Conservation (phyloP, 2,113 vertebrate species). For the Scatophagus argus region DNA sequence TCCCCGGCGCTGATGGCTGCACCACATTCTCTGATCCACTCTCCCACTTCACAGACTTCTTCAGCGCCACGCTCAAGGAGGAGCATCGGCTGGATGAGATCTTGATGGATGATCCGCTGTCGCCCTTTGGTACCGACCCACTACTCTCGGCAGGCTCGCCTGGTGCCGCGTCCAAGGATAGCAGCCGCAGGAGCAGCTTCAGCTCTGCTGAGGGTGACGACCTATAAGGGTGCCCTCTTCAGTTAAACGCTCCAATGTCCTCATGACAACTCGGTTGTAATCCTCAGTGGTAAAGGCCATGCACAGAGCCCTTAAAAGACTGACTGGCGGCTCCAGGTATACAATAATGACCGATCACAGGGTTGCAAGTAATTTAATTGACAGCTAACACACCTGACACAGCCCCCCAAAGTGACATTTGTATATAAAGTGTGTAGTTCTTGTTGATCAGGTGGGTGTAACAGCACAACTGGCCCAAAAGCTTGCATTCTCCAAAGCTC, state of each 20-base stretch:
- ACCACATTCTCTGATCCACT: slow-evolving; percentile 94
- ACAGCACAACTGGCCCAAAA: neutral
- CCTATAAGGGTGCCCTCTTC: slow-evolving; percentile 78
- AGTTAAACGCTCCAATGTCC: slow-evolving; percentile 2
- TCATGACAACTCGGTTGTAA: slow-evolving; percentile 6
- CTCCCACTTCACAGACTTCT: slow-evolving; percentile 98
- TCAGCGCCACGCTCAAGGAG: slow-evolving; percentile 93
- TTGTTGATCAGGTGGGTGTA: slow-evolving; percentile 28
- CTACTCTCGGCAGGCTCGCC: slow-evolving; percentile 92
- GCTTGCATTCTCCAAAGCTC: slow-evolving; percentile 17
- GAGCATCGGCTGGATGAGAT: slow-evolving; percentile 92
- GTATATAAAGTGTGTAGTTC: slow-evolving; percentile 34
- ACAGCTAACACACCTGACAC: slow-evolving; percentile 46
- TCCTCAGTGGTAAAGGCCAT: slow-evolving; percentile 29
- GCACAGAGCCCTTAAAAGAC: slow-evolving; percentile 34
- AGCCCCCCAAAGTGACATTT: slow-evolving; percentile 35
- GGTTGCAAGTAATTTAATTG: slow-evolving; percentile 29
- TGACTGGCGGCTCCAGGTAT: slow-evolving; percentile 2
- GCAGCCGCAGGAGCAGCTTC: slow-evolving; percentile 95
- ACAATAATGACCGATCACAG: slow-evolving; percentile 9
- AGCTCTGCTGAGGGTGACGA: slow-evolving; percentile 93
- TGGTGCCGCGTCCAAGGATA: slow-evolving; percentile 88
- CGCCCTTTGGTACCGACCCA: slow-evolving; percentile 91
- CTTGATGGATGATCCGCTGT: slow-evolving; percentile 90
- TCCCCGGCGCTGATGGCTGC: slow-evolving; percentile 80